phyloP scores from a whole-genome alignment of 1,140 invertebrate genomes.

The Copidosoma floridanum region DNA sequence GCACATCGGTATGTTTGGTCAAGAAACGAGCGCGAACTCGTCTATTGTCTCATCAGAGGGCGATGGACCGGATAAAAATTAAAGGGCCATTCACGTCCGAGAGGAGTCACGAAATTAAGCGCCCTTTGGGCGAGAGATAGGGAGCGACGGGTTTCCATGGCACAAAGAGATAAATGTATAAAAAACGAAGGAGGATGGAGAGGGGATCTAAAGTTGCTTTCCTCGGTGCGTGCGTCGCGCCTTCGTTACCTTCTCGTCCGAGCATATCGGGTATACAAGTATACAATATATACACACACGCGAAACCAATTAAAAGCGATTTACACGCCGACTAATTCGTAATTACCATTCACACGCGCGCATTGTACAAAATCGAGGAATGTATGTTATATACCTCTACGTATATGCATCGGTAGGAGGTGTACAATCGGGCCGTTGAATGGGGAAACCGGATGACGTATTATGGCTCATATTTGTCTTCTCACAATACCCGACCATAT shows the following conservation, averaged over 20 bases:
- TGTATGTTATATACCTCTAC: too few species aligned
- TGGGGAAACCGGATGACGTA: conserved; percentile 51
- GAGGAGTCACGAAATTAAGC: conserved; percentile 10
- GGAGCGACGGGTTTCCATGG: too few species aligned
- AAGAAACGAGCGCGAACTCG: too few species aligned
- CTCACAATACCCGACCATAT: conserved; percentile 41
- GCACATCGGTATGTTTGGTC: too few species aligned
- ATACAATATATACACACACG: background rate
- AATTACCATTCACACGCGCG: conserved; percentile 43
- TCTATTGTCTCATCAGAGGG: conserved; percentile 21
- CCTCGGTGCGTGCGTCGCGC: too few species aligned
- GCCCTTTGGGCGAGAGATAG: conserved; percentile 4
- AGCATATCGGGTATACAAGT: too few species aligned
- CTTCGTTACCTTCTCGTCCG: conserved; percentile 17
- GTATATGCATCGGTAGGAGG: too few species aligned
- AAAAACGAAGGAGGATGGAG: background rate
- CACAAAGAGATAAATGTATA: too few species aligned
- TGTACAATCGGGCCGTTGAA: conserved; percentile 40
- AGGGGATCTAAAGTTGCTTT: too few species aligned
- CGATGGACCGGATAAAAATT: conserved; percentile 1
- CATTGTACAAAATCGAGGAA: too few species aligned
- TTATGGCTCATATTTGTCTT: conserved; percentile 56
- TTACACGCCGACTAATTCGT: conserved; percentile 51
- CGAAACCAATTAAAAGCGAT: conserved; percentile 53
- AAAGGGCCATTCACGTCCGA: background rate